Percentiles rank a stretch among this genome's conserved stretches.
phyloP scores from a whole-genome alignment of 2,113 vertebrate genomes.

The Nipponia nippon region DNA sequence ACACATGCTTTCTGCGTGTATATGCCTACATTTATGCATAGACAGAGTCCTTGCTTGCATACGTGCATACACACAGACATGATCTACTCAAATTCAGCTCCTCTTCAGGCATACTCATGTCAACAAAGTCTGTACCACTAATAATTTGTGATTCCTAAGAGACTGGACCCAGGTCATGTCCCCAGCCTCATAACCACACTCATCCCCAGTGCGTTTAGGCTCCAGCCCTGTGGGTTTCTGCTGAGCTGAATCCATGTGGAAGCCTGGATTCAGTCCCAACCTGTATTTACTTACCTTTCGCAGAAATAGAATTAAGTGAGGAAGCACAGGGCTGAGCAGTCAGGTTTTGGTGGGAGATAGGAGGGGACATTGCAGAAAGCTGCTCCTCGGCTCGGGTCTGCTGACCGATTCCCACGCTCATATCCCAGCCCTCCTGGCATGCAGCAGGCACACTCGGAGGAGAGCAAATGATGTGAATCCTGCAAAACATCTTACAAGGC shows the following conservation, averaged over 20 bases:
- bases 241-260: background rate
- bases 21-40: background rate
- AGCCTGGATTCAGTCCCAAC: background rate
- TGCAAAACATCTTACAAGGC: background rate
- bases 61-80: fast-evolving
- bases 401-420: background rate
- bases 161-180: background rate
- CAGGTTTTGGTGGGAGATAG: background rate
- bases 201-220: background rate
- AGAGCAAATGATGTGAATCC: background rate
- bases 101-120: fast-evolving
- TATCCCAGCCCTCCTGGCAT: background rate
- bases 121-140: background rate
- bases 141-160: background rate
- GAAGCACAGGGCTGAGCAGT: background rate
- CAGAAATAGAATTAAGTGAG: background rate
- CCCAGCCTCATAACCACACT: fast-evolving
- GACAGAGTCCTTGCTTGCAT: background rate
- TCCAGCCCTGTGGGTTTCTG: background rate
- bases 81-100: background rate
- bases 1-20: background rate
- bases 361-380: background rate
- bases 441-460: fast-evolving
- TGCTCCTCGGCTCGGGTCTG: background rate
- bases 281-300: background rate